These are phyloP conservation scores for Palaemon carinicauda DNA, from an alignment of 1,140 invertebrate species.

Conservation along the genomic window DNA sequence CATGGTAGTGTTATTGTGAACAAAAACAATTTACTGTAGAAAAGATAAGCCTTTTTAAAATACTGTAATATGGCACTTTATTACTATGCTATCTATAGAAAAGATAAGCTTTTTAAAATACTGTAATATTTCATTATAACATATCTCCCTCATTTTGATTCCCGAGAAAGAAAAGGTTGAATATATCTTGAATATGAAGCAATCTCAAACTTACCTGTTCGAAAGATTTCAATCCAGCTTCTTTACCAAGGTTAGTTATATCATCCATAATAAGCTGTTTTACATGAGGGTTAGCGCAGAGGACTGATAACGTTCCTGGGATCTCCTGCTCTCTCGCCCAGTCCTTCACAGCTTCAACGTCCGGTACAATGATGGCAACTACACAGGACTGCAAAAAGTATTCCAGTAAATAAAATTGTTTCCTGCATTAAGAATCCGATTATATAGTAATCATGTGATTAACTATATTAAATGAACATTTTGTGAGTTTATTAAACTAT, in stretches of 20 bases:
- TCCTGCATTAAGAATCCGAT: neutral
- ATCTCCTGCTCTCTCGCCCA: conserved; percentile 88
- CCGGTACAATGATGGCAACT: conserved; percentile 92
- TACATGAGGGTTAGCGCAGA: conserved; percentile 86
- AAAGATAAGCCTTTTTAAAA: no score
- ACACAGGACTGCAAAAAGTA: conserved; percentile 81
- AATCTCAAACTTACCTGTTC: conserved; percentile 81
- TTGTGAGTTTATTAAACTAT: no score
- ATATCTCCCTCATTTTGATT: no score
- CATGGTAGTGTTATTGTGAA: no score
- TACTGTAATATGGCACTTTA: no score
- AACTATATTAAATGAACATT: no score
- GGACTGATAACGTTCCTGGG: conserved; percentile 83
- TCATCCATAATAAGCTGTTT: conserved; percentile 91
- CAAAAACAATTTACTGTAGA: no score
- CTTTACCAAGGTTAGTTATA: conserved; percentile 85
- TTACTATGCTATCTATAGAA: no score
- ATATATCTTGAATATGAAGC: neutral
- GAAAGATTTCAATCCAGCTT: conserved; percentile 91
- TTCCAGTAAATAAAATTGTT: neutral
- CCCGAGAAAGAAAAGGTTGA: no score
- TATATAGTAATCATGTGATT: no score
- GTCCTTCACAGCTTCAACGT: conserved; percentile 89
- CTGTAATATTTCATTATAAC: no score
- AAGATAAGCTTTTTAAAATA: no score